Evolutionary conservation across 1,140 invertebrate genomes (phyloP).

Genomic region (Branchinecta lindahli): DNA sequence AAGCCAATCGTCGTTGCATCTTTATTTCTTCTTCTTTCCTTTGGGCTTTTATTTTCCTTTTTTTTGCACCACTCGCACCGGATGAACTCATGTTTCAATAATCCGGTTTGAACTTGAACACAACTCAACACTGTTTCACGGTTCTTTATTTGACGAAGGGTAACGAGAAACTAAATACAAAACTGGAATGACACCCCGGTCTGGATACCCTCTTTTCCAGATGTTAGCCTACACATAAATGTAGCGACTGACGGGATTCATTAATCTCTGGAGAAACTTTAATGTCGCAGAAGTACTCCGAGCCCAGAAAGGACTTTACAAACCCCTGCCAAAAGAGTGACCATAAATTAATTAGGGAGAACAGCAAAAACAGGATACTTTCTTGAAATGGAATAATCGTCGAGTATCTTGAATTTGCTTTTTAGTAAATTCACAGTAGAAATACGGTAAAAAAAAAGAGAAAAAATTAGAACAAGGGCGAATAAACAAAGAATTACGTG

Average conservation of each 20-base stretch:
- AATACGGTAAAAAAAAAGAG: conserved; percentile 5
- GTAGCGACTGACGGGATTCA: neutral
- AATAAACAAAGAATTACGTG: conserved; percentile 9
- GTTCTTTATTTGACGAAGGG: conserved; percentile 8
- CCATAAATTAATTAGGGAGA: conserved; percentile 9
- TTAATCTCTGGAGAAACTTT: neutral
- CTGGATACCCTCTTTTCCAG: conserved; percentile 7
- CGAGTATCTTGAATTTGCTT: conserved; percentile 5
- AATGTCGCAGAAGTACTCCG: conserved; percentile 7
- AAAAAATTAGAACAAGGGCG: conserved; percentile 5
- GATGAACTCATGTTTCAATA: conserved; percentile 2
- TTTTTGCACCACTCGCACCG: conserved; percentile 4
- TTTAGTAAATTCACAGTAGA: conserved; percentile 9
- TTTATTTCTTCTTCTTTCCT: conserved; percentile 6
- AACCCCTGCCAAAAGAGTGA: conserved; percentile 7
- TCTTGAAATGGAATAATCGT: conserved; percentile 6
- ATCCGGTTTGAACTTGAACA: conserved; percentile 8
- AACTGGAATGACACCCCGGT: conserved; percentile 4
- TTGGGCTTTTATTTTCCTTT: too few species aligned
- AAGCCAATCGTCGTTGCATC: conserved; percentile 4
- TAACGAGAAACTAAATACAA: conserved; percentile 6
- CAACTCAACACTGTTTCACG: conserved; percentile 8
- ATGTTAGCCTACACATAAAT: conserved; percentile 8
- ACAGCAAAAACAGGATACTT: conserved; percentile 5
- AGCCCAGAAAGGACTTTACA: conserved; percentile 8